Base-by-base conservation (phyloP, 2,113 vertebrate species). In the Scomber japonicus region DNA sequence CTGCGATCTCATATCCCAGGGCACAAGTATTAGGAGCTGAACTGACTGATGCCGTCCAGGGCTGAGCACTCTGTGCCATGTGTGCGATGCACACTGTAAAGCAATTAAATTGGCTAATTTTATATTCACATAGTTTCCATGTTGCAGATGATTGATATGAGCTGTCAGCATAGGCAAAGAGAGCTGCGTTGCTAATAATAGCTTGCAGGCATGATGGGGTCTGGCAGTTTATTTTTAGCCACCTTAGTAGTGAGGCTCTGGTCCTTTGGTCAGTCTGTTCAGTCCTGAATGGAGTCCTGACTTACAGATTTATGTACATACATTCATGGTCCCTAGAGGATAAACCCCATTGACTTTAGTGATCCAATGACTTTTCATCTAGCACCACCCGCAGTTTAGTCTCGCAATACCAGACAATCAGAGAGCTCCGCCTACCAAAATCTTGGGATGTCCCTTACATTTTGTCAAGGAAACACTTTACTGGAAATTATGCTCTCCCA, bases 161-260 rank as follows among this genome's bases (percentile, higher is more conserved):
- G 2, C 57, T 64, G 50, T 73, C 30, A 71, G 24, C 4, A 67
- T 44, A 71, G 48, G 19, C 21, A 60, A 55, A 54, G 49, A 72
- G 49, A 80, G 16, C 48, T 63, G 45, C 66, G 71, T 40, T 78
- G 59, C 80, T 83, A 81, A 79, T 73, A 54, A 75, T 78, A 80
- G 79, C 73, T 35, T 24, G 12, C 24, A 72, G 80, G 49, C 46
- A 74, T 40, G 46, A 24, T 19, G 2, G 3, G 15, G 62, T 70
- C 68, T 71, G 78, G 61, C 71, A 24, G n/a, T 82, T 76, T 91
- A 86, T 88, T 90, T 84, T 89, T 90, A 88, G 84, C 60, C 24
- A 15, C 15, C 8, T 45, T 40, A 27, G 48, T 10, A 6, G 10
- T 21, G 3, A 17, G 35, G 40, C 54, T 72, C 15, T 21, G 14